phyloP scores from a whole-genome alignment of 2,113 vertebrate species.

The Misgurnus anguillicaudatus region DNA sequence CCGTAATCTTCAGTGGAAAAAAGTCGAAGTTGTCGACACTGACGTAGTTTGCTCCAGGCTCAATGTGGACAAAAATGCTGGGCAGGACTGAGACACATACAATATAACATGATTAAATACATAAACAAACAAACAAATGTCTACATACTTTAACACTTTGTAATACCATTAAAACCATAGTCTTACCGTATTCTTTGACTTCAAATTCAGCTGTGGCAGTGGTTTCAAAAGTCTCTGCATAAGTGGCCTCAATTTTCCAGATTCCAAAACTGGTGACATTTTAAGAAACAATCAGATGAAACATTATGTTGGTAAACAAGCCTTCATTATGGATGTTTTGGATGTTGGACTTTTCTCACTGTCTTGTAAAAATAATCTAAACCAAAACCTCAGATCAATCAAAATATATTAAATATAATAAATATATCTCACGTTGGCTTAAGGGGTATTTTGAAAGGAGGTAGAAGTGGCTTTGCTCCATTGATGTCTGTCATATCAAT shows the following conservation, averaged over 20 bases:
- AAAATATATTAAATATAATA: not conserved
- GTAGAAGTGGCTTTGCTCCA: constrained; percentile 86
- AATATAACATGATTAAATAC: not conserved
- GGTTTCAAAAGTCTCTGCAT: constrained; percentile 81
- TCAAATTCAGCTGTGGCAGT: constrained; percentile 79
- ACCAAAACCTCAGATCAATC: not conserved
- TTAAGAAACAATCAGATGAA: not conserved
- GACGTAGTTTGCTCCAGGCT: constrained; percentile 65
- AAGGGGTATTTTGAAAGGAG: constrained; percentile 89
- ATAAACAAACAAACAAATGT: not conserved
- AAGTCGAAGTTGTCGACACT: constrained; percentile 54
- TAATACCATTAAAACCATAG: not conserved
- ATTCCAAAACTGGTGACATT: constrained; percentile 77
- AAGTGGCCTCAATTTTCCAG: constrained; percentile 87
- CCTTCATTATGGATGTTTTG: too few species aligned
- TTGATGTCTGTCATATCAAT: constrained; percentile 81
- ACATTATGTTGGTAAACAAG: not conserved
- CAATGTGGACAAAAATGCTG: constrained; percentile 67
- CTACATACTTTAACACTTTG: not conserved
- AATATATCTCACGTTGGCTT: constrained; percentile 83
- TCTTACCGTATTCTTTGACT: constrained; percentile 91
- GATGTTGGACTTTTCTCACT: too few species aligned
- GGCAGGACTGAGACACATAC: constrained; percentile 67
- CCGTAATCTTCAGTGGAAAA: constrained; percentile 68
- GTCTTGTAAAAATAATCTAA: too few species aligned